A percentile compares a stretch with the other conserved stretches of the same genome.
Evolutionary conservation across 1,140 invertebrate genomes (phyloP).

Genomic region (Episyrphus balteatus): DNA sequence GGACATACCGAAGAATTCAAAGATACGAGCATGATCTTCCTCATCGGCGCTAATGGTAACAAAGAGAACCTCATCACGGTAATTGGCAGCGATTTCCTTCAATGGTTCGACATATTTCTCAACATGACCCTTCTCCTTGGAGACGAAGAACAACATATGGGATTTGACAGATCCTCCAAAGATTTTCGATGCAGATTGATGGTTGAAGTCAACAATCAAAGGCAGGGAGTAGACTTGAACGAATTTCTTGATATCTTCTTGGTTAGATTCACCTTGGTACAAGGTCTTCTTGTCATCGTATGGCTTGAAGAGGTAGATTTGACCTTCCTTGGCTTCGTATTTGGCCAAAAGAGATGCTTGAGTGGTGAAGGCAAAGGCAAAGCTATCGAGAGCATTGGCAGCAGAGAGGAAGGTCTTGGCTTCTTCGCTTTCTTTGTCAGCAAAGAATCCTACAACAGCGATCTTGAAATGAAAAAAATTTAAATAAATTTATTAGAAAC

Average conservation of each 20-base stretch:
- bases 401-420: constrained; percentile 77
- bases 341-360: constrained; percentile 57
- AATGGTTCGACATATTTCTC: constrained; percentile 66
- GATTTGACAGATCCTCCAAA: constrained; percentile 96
- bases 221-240: constrained; percentile 78
- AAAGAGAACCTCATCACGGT: constrained; percentile 86
- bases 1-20: constrained; percentile 99
- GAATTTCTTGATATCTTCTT: constrained; percentile 70
- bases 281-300: constrained; percentile 88
- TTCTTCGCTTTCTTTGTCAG: constrained; percentile 60
- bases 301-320: constrained; percentile 43
- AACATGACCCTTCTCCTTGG: constrained; percentile 75
- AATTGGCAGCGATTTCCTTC: constrained; percentile 72
- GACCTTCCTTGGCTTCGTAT: constrained; percentile 27
- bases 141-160: constrained; percentile 90
- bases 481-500: background rate
- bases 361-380: constrained; percentile 77
- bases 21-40: constrained; percentile 90
- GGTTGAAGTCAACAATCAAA: constrained; percentile 93
- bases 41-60: constrained; percentile 93
- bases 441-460: constrained; percentile 91
- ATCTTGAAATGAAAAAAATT: constrained; percentile 40
- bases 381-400: constrained; percentile 73
- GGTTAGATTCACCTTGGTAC: constrained; percentile 59
- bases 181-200: constrained; percentile 91